Evolutionary conservation across 1,140 invertebrate genomes (phyloP).

Genomic region (Aphidius ervi): DNA sequence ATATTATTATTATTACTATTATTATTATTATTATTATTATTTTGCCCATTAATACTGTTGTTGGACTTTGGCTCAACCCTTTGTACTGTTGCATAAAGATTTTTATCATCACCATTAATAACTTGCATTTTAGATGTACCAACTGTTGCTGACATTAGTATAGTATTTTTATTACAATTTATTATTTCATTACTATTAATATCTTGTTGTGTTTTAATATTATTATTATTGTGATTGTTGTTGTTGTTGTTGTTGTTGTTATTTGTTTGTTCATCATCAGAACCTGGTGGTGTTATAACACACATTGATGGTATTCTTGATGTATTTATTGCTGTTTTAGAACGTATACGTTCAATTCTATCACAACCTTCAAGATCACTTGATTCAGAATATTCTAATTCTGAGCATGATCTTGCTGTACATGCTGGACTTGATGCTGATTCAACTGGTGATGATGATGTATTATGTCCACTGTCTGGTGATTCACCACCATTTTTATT

Average conservation of each 20-base stretch:
- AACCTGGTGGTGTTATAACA: slow-evolving; percentile 82
- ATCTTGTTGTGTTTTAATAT: background rate
- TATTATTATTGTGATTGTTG: slow-evolving; percentile 26
- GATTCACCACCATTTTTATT: slow-evolving; percentile 63
- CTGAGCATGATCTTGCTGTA: slow-evolving; percentile 65
- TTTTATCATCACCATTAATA: slow-evolving; percentile 54
- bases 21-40: background rate
- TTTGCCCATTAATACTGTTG: background rate
- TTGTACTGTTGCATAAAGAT: slow-evolving; percentile 56
- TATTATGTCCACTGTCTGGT: slow-evolving; percentile 76
- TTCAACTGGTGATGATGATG: slow-evolving; percentile 75
- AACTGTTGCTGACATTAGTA: slow-evolving; percentile 46
- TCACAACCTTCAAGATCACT: slow-evolving; percentile 81
- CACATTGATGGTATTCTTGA: slow-evolving; percentile 89
- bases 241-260: slow-evolving; percentile 29
- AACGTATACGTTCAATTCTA: slow-evolving; percentile 76
- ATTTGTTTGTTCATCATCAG: slow-evolving; percentile 72
- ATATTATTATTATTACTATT: slow-evolving; percentile 1
- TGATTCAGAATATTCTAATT: slow-evolving; percentile 72
- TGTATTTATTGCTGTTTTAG: slow-evolving; percentile 81
- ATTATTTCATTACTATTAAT: slow-evolving; percentile 14
- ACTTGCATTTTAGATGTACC: slow-evolving; percentile 54
- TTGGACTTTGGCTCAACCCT: slow-evolving; percentile 24
- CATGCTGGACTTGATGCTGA: slow-evolving; percentile 65
- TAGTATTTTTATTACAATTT: slow-evolving; percentile 27